Evolutionary conservation across 2,888 invertebrate genomes (phyloP).

Genomic region (Platycheirus rosarum): DNA sequence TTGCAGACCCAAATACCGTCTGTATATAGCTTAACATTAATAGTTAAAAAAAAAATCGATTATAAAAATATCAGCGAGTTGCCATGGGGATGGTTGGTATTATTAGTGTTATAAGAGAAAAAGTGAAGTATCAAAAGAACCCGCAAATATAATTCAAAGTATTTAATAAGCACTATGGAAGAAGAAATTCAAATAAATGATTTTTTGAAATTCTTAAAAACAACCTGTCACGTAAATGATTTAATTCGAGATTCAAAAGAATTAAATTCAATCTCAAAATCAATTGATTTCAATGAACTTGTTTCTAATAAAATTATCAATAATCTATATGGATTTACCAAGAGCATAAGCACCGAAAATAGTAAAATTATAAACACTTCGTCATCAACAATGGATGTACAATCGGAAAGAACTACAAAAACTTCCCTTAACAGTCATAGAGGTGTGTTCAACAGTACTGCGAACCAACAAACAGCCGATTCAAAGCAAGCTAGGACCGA

Average conservation of each 20-base stretch:
- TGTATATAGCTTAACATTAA: too few relatives aligned
- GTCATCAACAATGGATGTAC: slow-evolving; percentile 9
- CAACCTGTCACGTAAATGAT: slow-evolving; percentile 82
- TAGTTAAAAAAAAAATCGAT: too few relatives aligned
- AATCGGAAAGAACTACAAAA: slow-evolving; percentile 8
- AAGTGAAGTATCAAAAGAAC: too few relatives aligned
- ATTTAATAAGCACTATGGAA: slow-evolving; percentile 45
- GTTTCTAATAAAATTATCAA: slow-evolving; percentile 80
- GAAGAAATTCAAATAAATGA: slow-evolving; percentile 80
- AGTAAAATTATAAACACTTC: slow-evolving; percentile 2
- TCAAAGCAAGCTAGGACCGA: slow-evolving; percentile 1
- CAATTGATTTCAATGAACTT: slow-evolving; percentile 79
- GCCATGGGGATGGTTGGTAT: background rate
- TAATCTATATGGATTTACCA: slow-evolving; percentile 76
- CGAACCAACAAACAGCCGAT: slow-evolving; percentile 9
- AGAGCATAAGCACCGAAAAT: slow-evolving; percentile 32
- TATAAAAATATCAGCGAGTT: too few relatives aligned
- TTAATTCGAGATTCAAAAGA: slow-evolving; percentile 78
- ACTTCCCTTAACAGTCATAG: slow-evolving; percentile 17
- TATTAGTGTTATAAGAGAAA: background rate
- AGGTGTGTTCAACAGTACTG: background rate
- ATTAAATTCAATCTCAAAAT: slow-evolving; percentile 57
- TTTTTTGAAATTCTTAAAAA: slow-evolving; percentile 82
- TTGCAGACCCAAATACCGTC: too few relatives aligned
- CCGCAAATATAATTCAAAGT: background rate